Evolutionary conservation across 2,888 invertebrate species (phyloP), one percentile per base, ranked within the genome.

Genomic region (Andrena minutula): DNA sequence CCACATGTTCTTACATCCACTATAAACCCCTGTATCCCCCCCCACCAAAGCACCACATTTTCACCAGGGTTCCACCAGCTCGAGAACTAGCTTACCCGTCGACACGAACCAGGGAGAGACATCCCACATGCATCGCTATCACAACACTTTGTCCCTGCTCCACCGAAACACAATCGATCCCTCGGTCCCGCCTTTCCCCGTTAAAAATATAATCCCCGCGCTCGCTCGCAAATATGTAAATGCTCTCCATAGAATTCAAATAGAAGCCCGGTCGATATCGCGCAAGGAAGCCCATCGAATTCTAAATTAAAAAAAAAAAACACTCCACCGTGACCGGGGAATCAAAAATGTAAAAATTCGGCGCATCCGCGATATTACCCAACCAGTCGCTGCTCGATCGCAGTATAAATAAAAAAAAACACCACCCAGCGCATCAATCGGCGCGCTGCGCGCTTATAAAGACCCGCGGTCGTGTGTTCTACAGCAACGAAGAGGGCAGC

Each of bases 291-390:
- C 20, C 51, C 51, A 23, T 41, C 30, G 51, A 28, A 53, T 53
- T 63, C 41, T 47, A 53, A 47, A 68, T 61, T 61, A 30, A 30
- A 74, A 68, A 61, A 74, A 60, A 30, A 74, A 53, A 66, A 53
- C 23, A 28, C 12, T 3, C 5, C 47, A 47, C 16, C 4, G 20
- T 10, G 16, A n/a, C 41, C 23, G 56, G 10, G n/a, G 63, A 74
- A 74, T 74, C 51, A 74, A 68, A 68, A 74, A 68, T 74, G 68
- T 74, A 74, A 78, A 66, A 78, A 74, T 16, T 63, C 35, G 35
- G 23, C 32, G 12, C 23, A 1, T 16, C 20, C 12, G 23, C 71
- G 75, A 68, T 74, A 68, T 58, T 64, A 32, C 64, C 51, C 41
- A 64, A 64, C 32, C 12, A 26, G 20, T 47, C 58, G 12, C 58